phyloP scores from a whole-genome alignment of 53 echinoderm and acorn worm species.

The Zoroaster sp. region DNA sequence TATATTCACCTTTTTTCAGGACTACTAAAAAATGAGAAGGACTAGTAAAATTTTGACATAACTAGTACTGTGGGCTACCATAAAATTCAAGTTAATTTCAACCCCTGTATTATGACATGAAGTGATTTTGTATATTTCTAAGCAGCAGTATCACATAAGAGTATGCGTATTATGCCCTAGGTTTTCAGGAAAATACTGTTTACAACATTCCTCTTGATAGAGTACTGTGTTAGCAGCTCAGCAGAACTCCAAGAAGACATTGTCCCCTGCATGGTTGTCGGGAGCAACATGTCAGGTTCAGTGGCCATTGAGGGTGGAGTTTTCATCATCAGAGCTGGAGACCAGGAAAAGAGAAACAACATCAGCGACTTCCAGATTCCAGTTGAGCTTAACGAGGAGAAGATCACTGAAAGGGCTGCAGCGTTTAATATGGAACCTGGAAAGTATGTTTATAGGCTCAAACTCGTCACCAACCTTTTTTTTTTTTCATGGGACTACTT shows the following conservation, averaged over 20 bases:
- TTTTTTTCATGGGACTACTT: too few species aligned
- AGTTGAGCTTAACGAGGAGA: not conserved
- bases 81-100: too few species aligned
- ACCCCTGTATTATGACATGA: too few species aligned
- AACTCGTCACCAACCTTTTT: too few species aligned
- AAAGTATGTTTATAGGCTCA: conserved; percentile 36
- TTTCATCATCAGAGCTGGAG: not conserved
- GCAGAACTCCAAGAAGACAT: conserved; percentile 32
- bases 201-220: not conserved
- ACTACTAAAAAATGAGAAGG: too few species aligned
- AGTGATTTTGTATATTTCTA: too few species aligned
- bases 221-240: conserved; percentile 61
- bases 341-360: not conserved
- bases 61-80: too few species aligned
- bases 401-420: not conserved
- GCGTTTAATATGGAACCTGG: conserved; percentile 67
- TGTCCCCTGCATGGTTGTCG: conserved; percentile 43
- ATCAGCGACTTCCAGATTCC: not conserved
- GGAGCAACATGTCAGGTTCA: conserved; percentile 32
- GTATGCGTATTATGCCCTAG: too few species aligned
- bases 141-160: too few species aligned
- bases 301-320: conserved; percentile 30
- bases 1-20: too few species aligned
- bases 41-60: too few species aligned
- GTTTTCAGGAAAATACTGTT: too few species aligned